A percentile compares a stretch with the other conserved stretches of the same genome.
Evolutionary conservation across 2,888 invertebrate species (phyloP).

Genomic region (Parnassius orleans): DNA sequence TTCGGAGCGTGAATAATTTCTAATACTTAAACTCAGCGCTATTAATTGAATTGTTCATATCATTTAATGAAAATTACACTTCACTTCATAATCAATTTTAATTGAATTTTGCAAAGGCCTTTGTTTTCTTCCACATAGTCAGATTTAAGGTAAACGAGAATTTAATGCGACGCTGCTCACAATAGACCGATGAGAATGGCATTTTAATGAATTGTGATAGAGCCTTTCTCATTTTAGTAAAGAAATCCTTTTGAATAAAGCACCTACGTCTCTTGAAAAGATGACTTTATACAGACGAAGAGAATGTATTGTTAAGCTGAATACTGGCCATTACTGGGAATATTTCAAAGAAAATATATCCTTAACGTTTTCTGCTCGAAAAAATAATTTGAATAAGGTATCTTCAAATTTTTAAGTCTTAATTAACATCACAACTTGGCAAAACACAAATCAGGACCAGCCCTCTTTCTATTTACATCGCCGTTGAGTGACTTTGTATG

Average conservation of each 20-base stretch:
- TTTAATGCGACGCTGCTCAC: conserved; percentile 58
- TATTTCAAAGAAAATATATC: conserved; percentile 24
- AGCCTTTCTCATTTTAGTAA: conserved; percentile 48
- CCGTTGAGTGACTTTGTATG: too few species aligned
- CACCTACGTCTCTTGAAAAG: conserved; percentile 63
- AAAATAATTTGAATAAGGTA: not conserved
- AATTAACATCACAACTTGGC: too few species aligned
- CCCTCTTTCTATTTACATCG: too few species aligned
- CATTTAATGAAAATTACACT: conserved; percentile 2
- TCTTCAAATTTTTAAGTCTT: too few species aligned
- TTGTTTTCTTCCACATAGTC: conserved; percentile 20
- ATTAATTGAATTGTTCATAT: too few species aligned
- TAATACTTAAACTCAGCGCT: too few species aligned
- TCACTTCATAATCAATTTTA: conserved; percentile 17
- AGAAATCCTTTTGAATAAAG: conserved; percentile 64
- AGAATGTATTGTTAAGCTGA: conserved; percentile 63
- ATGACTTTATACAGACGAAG: conserved; percentile 59
- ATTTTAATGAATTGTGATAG: conserved; percentile 73
- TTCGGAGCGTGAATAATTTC: not conserved
- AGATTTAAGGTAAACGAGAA: conserved; percentile 57
- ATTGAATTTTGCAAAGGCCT: conserved; percentile 23
- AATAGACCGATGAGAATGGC: conserved; percentile 64
- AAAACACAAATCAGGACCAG: too few species aligned
- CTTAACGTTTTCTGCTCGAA: conserved; percentile 4
- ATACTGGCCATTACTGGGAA: conserved; percentile 57